phyloP scores from a whole-genome alignment of 2,888 invertebrate species.

The Girardia tigrina region DNA sequence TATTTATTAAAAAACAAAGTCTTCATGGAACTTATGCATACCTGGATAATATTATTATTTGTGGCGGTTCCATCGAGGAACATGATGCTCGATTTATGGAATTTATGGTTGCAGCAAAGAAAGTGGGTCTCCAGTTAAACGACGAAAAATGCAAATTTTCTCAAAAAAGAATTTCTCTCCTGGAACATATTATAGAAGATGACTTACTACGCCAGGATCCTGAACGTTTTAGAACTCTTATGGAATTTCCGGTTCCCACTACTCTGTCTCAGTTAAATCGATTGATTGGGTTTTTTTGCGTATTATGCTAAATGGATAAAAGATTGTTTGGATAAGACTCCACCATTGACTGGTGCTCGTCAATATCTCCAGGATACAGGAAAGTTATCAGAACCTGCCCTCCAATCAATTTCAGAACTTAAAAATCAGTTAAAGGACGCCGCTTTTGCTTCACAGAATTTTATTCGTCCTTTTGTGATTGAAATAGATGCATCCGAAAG shows the following conservation, averaged over 20 bases:
- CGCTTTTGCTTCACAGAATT: too few relatives aligned
- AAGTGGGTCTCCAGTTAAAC: slow-evolving; percentile 26
- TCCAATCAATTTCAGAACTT: too few relatives aligned
- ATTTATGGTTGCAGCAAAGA: slow-evolving; percentile 21
- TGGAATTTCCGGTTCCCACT: slow-evolving; percentile 11
- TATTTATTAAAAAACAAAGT: slow-evolving; percentile 11
- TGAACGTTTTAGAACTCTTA: slow-evolving; percentile 21
- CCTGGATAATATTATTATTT: slow-evolving; percentile 26
- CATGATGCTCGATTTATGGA: slow-evolving; percentile 21
- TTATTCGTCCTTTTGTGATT: background rate
- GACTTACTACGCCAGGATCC: slow-evolving; percentile 5
- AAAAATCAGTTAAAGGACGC: too few relatives aligned
- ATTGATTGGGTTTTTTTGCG: slow-evolving; percentile 28
- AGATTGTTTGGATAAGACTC: too few relatives aligned
- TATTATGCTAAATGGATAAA: slow-evolving; percentile 29
- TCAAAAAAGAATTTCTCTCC: background rate
- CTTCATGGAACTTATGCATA: background rate
- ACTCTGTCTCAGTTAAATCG: slow-evolving; percentile 14
- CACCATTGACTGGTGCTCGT: too few relatives aligned
- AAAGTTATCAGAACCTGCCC: too few relatives aligned
- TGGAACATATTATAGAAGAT: slow-evolving; percentile 20
- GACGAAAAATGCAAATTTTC: slow-evolving; percentile 26
- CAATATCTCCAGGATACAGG: too few relatives aligned
- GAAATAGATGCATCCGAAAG: slow-evolving; percentile 10
- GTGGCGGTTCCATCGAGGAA: slow-evolving; percentile 28